phyloP scores from a whole-genome alignment of 2,888 invertebrate species.

The Himalopsyche anomala region DNA sequence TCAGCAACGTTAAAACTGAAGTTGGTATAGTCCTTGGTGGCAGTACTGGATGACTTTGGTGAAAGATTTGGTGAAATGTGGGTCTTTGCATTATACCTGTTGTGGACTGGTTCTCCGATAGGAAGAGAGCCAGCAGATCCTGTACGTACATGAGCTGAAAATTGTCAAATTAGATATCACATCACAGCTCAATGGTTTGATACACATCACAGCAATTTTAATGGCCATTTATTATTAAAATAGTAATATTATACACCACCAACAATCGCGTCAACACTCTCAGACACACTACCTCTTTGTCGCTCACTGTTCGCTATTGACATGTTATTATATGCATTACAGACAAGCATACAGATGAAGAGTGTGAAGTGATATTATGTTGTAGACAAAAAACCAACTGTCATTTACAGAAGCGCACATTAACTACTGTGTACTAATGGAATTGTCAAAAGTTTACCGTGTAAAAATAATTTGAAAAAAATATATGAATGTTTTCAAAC shows the following conservation, averaged over 20 bases:
- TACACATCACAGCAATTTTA: background rate
- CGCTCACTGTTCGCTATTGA: too few relatives aligned
- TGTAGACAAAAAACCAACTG: too few relatives aligned
- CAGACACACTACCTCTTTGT: too few relatives aligned
- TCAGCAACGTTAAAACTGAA: conserved; percentile 39
- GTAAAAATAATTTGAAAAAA: too few relatives aligned
- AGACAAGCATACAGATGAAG: too few relatives aligned
- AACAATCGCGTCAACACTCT: too few relatives aligned
- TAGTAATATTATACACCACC: too few relatives aligned
- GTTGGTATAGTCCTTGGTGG: background rate
- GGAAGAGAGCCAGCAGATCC: conserved; percentile 84
- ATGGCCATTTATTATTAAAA: conserved; percentile 63
- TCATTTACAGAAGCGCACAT: too few relatives aligned
- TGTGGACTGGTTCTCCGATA: conserved; percentile 63
- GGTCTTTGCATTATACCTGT: conserved; percentile 52
- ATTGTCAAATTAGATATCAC: conserved; percentile 16
- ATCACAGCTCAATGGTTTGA: conserved; percentile 42
- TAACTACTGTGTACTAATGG: too few relatives aligned
- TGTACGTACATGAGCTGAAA: conserved; percentile 85
- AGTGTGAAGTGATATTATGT: too few relatives aligned
- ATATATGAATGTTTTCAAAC: background rate
- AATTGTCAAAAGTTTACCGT: too few relatives aligned
- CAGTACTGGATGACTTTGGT: background rate
- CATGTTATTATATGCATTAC: too few relatives aligned
- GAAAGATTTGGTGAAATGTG: conserved; percentile 42